Evolutionary conservation across 2,113 vertebrate species (phyloP), one percentile per base, ranked within the genome.

Genomic region (Anolis sagrei): DNA sequence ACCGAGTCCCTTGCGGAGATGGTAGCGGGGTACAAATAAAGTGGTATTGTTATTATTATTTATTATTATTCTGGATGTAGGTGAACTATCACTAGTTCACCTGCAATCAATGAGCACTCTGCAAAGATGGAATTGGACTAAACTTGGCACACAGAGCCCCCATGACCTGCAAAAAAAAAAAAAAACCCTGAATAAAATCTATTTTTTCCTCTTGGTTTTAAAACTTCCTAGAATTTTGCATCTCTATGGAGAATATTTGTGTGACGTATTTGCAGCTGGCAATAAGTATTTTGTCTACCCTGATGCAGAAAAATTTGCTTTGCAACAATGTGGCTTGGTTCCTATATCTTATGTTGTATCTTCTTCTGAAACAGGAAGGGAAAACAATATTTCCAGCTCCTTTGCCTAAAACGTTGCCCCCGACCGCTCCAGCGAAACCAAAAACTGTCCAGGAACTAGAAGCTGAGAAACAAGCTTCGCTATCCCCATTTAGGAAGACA

Each of bases 401-500:
- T 61, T 88, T 79, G 7, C n/a, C n/a, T 68, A 76, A 62, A 76
- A 32, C 25, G 36, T 25, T 16, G 32, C 91, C 92, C 0, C 91
- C 94, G 18, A 1, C 88, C 54, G 19, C 89, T 1, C 96, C 96
- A 0, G 83, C 93, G 39, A 93, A 94, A 92, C 94, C 90, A 86
- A 96, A 95, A 77, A 68, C 90, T 0, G 81, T 96, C 2, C 74
- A 94, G 0, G 90, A 97, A 79, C 10, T 95, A 73, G 48, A 95
- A 69, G 94, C 94, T 2, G 97, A 96, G 86, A 97, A 96, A 88
- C 68, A 32, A 32, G 86, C 83, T 0, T 39, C 32, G 1, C 19
- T 96, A 78, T 96, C 95, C 19, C 94, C 96, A 6, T 96, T 94
- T 79, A 93, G 75, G 19, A 95, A 92, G 86, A 97, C 95, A 1